Evolutionary conservation across 2,797 vertebrate species (phyloP).

Genomic region (Hoplostethus mediterraneus): DNA sequence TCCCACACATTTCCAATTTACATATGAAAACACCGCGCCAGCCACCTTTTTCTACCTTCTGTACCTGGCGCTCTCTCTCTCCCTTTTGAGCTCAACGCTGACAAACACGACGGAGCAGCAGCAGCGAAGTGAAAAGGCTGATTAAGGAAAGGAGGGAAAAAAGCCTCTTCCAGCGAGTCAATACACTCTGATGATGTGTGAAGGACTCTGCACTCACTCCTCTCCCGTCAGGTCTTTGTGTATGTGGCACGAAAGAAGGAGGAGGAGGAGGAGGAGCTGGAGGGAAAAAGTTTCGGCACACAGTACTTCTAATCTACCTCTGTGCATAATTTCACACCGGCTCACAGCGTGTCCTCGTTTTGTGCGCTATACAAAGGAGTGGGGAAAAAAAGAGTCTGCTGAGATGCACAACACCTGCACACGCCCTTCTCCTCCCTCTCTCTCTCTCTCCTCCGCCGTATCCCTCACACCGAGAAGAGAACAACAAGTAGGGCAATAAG

Average conservation of each 20-base stretch:
- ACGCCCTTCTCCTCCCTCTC: constrained; percentile 12
- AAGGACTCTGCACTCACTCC: constrained; percentile 44
- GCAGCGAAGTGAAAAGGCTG: constrained; percentile 36
- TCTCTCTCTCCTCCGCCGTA: constrained; percentile 17
- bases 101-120: constrained; percentile 11
- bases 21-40: constrained; percentile 30
- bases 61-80: constrained; percentile 23
- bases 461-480: constrained; percentile 40
- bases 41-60: constrained; percentile 16
- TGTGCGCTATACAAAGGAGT: constrained; percentile 36
- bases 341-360: constrained; percentile 48
- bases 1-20: constrained; percentile 26
- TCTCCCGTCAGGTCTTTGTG: constrained; percentile 41
- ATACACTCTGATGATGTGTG: constrained; percentile 50
- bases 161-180: constrained; percentile 40
- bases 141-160: constrained; percentile 33
- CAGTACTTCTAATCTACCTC: constrained; percentile 34
- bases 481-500: constrained; percentile 75
- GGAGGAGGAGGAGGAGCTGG: constrained; percentile 20
- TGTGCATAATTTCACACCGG: constrained; percentile 42
- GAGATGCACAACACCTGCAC: constrained; percentile 41
- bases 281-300: constrained; percentile 15
- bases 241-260: constrained; percentile 24
- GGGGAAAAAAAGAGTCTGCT: background rate
- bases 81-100: constrained; percentile 20